Evolutionary conservation across 1,140 invertebrate genomes (phyloP).

Genomic region (Neuroterus valhalla): DNA sequence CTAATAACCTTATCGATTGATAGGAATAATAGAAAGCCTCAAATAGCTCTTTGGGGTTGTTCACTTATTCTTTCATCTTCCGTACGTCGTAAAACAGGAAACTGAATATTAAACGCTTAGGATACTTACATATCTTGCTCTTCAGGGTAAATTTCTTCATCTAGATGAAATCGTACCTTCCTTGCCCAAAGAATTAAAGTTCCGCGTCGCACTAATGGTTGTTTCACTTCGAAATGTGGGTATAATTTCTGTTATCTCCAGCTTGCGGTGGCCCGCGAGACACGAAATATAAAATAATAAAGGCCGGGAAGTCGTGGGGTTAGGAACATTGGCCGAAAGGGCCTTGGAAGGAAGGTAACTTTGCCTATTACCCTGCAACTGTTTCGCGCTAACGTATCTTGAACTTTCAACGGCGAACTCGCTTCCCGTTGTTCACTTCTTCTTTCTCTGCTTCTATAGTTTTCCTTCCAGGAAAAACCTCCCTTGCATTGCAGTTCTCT

Average conservation of each 20-base stretch:
- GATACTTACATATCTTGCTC: background rate
- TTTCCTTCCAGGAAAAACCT: constrained; percentile 4
- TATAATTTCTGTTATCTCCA: constrained; percentile 73
- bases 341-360: constrained; percentile 56
- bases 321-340: constrained; percentile 15
- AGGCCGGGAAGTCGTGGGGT: constrained; percentile 44
- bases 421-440: constrained; percentile 33
- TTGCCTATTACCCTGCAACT: constrained; percentile 71
- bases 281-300: constrained; percentile 75
- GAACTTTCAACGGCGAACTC: constrained; percentile 68
- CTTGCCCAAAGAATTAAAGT: constrained; percentile 64
- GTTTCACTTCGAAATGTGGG: constrained; percentile 66
- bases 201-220: constrained; percentile 67
- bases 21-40: background rate
- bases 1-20: too few species aligned
- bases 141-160: constrained; percentile 39
- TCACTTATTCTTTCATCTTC: background rate
- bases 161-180: constrained; percentile 57
- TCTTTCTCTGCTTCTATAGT: constrained; percentile 31
- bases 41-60: background rate
- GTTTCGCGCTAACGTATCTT: constrained; percentile 69
- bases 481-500: background rate
- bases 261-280: constrained; percentile 52
- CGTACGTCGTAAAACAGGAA: background rate
- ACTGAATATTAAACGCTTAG: background rate